A percentile compares a stretch with the other conserved stretches of the same genome.
phyloP scores from a whole-genome alignment of 1,140 invertebrate species.

The Medauroidea extradentata region DNA sequence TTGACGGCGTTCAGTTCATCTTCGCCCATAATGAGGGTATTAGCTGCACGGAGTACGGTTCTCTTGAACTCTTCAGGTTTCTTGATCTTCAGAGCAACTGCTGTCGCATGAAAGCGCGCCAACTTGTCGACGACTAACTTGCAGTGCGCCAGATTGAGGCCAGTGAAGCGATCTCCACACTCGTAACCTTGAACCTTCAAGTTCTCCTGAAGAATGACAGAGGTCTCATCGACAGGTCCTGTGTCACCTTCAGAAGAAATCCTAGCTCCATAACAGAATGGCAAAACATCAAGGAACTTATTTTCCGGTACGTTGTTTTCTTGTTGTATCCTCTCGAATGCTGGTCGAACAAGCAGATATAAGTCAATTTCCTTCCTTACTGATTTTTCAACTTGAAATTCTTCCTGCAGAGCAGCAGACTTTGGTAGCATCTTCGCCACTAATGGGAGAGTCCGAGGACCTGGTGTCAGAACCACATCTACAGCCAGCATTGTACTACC shows the following conservation, averaged over 20 bases:
- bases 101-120: conserved; percentile 1
- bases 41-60: background rate
- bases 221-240: background rate
- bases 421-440: conserved; percentile 3
- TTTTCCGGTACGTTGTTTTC: background rate
- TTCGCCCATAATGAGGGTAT: background rate
- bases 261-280: conserved; percentile 2
- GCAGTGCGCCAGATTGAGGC: background rate
- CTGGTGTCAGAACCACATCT: background rate
- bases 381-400: background rate
- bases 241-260: background rate
- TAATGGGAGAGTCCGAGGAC: background rate
- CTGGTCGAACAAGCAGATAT: background rate
- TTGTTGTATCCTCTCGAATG: background rate
- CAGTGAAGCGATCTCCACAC: background rate
- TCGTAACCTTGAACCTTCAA: background rate
- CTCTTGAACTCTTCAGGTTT: conserved; percentile 1
- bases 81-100: background rate
- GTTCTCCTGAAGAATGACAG: conserved; percentile 1
- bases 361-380: conserved; percentile 5
- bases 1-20: background rate
- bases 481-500: background rate
- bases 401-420: background rate
- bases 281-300: background rate
- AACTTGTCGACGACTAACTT: background rate